Conservation (phyloP, 2,797 vertebrate species). For the Gila robusta region DNA sequence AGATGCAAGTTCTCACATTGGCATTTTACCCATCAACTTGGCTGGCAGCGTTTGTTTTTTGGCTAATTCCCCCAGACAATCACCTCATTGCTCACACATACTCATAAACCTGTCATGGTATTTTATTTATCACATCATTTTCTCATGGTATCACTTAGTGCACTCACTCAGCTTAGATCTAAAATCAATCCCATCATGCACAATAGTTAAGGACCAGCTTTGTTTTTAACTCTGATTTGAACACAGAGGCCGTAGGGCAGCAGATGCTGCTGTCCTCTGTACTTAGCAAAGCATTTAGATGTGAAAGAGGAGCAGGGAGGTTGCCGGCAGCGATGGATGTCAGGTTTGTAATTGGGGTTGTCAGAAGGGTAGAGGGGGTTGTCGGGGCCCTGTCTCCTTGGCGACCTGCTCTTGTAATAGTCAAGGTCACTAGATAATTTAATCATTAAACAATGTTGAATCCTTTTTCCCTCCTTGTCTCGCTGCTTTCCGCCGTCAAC, state of each 20-base stretch:
- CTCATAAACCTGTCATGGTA: conserved; percentile 22
- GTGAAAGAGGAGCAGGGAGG: conserved; percentile 43
- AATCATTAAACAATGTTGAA: conserved; percentile 77
- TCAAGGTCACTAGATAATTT: conserved; percentile 84
- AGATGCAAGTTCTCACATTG: neutral
- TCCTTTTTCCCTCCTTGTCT: conserved; percentile 57
- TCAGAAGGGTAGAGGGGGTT: conserved; percentile 67
- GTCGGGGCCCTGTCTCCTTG: conserved; percentile 65
- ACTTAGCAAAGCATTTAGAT: conserved; percentile 55
- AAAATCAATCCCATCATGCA: conserved; percentile 28
- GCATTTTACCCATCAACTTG: neutral
- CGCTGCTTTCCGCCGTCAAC: conserved; percentile 56
- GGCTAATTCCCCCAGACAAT: neutral
- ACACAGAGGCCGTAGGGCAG: conserved; percentile 27
- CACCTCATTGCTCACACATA: conserved; percentile 2
- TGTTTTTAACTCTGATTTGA: conserved; percentile 35
- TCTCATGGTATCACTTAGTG: conserved; percentile 31
- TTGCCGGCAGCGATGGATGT: conserved; percentile 72
- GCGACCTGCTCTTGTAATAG: conserved; percentile 77
- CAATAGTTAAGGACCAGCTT: conserved; percentile 29
- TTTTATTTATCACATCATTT: conserved; percentile 29
- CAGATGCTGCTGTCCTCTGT: conserved; percentile 47
- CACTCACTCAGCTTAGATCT: neutral
- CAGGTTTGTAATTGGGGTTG: conserved; percentile 81
- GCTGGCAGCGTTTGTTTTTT: conserved; percentile 5